Evolutionary conservation across 2,888 invertebrate species (phyloP).

Genomic region (Archips crataeganus): DNA sequence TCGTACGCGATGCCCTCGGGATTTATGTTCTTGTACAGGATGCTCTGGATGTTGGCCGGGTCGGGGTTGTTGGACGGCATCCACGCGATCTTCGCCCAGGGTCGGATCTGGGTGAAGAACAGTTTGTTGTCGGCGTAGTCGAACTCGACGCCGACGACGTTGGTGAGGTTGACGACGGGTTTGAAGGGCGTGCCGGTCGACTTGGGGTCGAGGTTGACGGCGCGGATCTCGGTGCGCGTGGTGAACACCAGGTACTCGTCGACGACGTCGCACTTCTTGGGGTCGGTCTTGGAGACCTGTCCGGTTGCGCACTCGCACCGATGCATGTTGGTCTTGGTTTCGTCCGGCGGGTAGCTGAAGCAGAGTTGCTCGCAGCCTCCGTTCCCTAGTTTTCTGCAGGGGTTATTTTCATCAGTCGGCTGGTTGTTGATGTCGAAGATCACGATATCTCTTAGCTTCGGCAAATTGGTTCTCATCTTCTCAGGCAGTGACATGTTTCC

Average conservation of each 20-base stretch:
- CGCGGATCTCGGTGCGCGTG: constrained; percentile 96
- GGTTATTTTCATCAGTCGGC: constrained; percentile 93
- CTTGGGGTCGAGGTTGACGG: constrained; percentile 94
- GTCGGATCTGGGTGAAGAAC: constrained; percentile 97
- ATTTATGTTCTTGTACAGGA: constrained; percentile 93
- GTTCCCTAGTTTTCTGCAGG: constrained; percentile 91
- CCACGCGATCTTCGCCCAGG: constrained; percentile 95
- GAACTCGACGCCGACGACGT: constrained; percentile 98
- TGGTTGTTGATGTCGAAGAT: constrained; percentile 96
- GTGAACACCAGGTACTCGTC: constrained; percentile 97
- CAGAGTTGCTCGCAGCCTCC: constrained; percentile 98
- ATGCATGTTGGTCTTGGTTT: constrained; percentile 83
- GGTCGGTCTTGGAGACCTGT: constrained; percentile 87
- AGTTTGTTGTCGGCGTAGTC: constrained; percentile 95
- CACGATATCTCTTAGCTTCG: constrained; percentile 94
- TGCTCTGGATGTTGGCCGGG: constrained; percentile 86
- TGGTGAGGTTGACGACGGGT: constrained; percentile 93
- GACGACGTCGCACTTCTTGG: constrained; percentile 92
- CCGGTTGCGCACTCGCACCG: constrained; percentile 98
- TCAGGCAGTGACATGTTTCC: constrained; percentile 90
- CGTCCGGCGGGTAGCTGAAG: constrained; percentile 94
- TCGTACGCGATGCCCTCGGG: constrained; percentile 98
- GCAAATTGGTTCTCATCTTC: constrained; percentile 92
- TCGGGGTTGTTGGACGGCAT: constrained; percentile 90
- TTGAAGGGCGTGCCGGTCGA: constrained; percentile 94